Base-by-base conservation (phyloP, 2,797 vertebrate genomes). In the Eupleurogrammus muticus region DNA sequence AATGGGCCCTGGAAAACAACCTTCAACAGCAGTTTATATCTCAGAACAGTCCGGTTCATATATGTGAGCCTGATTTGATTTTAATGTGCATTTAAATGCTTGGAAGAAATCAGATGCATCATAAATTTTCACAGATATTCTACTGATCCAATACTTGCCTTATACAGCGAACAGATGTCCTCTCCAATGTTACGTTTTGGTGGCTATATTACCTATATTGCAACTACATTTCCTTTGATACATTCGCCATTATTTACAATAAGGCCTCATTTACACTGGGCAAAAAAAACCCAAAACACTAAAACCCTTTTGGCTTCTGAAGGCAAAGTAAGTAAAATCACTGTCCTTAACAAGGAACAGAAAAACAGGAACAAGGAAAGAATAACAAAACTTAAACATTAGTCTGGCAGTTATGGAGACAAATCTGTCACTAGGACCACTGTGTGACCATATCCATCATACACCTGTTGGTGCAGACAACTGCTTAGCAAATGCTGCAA, bases 1-100 rank as follows among this genome's bases (percentile, higher is more conserved):
- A 78, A 74, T 46, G 75, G 53, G 77, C 48, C 19, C 34, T 36
- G 44, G 17, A 48, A 79, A 76, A 73, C 32, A 73, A 75, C 60
- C 51, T 73, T 73, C 19, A 70, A 32, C 21, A 51, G 42, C 50
- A 69, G 11, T 47, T 75, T 60, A 24, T 53, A 70, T 68, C 12
- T 57, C 20, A 14, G 49, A 47, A 61, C 12, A 40, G 4, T 23
- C 12, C 32, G 28, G 19, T 34, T 78, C 32, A 19, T 49, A 50
- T 67, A n/a, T 50, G 17, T 50, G 66, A 48, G 35, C 38, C 19
- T 57, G 32, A 67, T 74, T 32, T 52, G 23, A 60, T 75, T 63
- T 66, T 3, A 8, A 3, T 55, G 14, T 59, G 32, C n/a, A 59
- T 67, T 75, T 44, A 46, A 67, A 72, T 17, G 35, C 2, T 2